These are phyloP conservation scores for Drosophila barbarae DNA, from an alignment of 2,888 invertebrate species.

Conservation along the genomic window DNA sequence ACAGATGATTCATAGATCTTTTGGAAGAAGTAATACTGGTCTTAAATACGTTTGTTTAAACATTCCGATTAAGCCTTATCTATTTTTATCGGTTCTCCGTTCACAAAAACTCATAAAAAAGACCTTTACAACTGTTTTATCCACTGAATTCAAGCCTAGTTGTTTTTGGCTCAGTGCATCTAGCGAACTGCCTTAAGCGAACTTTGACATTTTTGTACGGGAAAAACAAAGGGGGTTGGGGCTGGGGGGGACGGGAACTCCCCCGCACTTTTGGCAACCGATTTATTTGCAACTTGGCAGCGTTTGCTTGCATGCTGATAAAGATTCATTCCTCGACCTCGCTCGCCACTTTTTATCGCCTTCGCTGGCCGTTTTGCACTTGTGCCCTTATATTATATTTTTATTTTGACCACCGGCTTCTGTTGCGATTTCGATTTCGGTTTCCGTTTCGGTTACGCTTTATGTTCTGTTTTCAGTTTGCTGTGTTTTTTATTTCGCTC, in stretches of 20 bases:
- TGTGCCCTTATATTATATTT: constrained; percentile 19
- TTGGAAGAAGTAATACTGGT: not conserved
- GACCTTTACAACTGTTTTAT: not conserved
- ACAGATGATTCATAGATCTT: not conserved
- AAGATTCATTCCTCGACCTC: constrained; percentile 35
- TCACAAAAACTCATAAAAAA: not conserved
- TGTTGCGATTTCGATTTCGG: constrained; percentile 23
- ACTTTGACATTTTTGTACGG: constrained; percentile 40
- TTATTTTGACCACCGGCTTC: constrained; percentile 44
- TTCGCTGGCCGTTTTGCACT: constrained; percentile 16
- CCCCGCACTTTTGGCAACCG: constrained; percentile 39
- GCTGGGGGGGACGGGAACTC: not conserved
- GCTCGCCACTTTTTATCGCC: constrained; percentile 30
- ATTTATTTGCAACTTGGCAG: constrained; percentile 40
- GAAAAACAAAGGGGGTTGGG: not conserved
- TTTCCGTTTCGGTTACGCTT: constrained; percentile 12
- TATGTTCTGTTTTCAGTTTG: constrained; percentile 46
- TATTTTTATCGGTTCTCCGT: not conserved
- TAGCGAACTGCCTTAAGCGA: constrained; percentile 5
- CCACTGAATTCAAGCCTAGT: not conserved
- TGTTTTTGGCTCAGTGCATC: constrained; percentile 10
- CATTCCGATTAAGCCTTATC: not conserved
- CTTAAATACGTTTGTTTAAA: not conserved
- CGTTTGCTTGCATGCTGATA: constrained; percentile 28
- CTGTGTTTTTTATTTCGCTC: constrained; percentile 46